phyloP scores from a whole-genome alignment of 2,888 invertebrate genomes.

The Drosophila flavopinicola region DNA sequence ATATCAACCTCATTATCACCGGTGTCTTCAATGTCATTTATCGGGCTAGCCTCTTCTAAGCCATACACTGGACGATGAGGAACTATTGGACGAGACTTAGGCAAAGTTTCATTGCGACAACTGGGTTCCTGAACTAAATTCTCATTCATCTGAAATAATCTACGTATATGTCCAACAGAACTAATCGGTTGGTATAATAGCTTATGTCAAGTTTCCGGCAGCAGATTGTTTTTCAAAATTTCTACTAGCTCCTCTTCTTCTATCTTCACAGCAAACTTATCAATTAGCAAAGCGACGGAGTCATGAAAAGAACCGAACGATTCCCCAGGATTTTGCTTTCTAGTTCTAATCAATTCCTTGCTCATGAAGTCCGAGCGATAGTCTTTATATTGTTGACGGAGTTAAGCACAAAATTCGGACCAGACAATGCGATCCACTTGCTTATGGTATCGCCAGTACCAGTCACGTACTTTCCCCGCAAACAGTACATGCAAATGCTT shows the following conservation, averaged over 20 bases:
- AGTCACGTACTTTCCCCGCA: constrained; percentile 2
- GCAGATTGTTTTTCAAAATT: constrained; percentile 8
- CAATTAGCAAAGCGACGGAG: neutral
- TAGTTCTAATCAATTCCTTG: neutral
- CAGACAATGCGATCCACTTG: constrained; percentile 3
- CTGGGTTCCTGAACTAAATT: neutral
- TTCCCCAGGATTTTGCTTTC: neutral
- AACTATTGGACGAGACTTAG: too few relatives aligned
- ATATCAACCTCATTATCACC: neutral
- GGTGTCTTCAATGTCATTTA: too few relatives aligned
- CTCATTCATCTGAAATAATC: neutral
- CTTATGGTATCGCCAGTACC: constrained; percentile 11
- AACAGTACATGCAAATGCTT: neutral
- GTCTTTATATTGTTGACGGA: constrained; percentile 5
- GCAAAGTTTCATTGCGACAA: too few relatives aligned
- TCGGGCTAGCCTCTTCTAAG: too few relatives aligned
- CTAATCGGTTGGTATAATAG: neutral
- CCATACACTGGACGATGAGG: too few relatives aligned
- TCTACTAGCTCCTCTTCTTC: constrained; percentile 11
- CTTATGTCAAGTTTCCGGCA: neutral
- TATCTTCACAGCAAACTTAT: neutral
- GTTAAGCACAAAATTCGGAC: neutral
- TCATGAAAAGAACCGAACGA: constrained; percentile 1
- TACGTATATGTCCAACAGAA: neutral
- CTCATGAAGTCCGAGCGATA: constrained; percentile 1